A percentile compares a stretch with the other conserved stretches of the same genome.
Conservation (phyloP, 2,113 vertebrate genomes). For the Todiramphus chloris region DNA sequence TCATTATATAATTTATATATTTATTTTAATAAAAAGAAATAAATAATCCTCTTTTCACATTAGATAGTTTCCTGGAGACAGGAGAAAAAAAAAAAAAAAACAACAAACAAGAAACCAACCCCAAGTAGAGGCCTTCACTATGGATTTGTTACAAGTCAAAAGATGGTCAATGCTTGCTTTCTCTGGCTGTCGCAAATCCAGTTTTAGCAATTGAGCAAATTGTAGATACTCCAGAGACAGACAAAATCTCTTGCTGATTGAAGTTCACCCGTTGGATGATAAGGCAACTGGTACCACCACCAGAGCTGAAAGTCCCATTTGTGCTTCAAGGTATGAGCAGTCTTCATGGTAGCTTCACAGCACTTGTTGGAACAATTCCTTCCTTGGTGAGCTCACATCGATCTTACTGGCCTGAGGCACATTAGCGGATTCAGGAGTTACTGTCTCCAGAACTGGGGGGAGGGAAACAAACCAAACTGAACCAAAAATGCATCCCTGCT, state of each 20-base stretch:
- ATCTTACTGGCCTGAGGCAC: not conserved
- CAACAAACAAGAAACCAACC: not conserved
- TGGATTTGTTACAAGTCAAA: not conserved
- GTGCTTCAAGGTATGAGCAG: not conserved
- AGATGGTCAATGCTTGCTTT: not conserved
- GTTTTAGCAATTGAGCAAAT: not conserved
- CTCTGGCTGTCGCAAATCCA: not conserved
- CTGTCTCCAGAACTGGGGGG: not conserved
- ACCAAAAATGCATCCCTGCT: not conserved
- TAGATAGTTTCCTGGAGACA: not conserved
- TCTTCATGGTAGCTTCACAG: not conserved
- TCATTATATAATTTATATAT: slow-evolving; percentile 24
- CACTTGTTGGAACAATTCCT: not conserved
- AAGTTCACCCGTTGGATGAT: too few relatives aligned
- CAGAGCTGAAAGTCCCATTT: not conserved
- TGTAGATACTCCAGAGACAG: not conserved
- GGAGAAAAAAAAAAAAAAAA: not conserved
- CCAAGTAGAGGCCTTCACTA: not conserved
- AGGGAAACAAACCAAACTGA: not conserved
- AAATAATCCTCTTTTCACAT: slow-evolving; percentile 38
- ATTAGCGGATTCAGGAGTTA: not conserved
- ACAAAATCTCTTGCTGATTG: not conserved
- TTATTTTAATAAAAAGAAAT: slow-evolving; percentile 41
- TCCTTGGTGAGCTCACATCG: not conserved
- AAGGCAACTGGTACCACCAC: not conserved